These are phyloP conservation scores for Pampusana beccarii DNA, from an alignment of 2,113 vertebrate genomes.

Conservation along the genomic window DNA sequence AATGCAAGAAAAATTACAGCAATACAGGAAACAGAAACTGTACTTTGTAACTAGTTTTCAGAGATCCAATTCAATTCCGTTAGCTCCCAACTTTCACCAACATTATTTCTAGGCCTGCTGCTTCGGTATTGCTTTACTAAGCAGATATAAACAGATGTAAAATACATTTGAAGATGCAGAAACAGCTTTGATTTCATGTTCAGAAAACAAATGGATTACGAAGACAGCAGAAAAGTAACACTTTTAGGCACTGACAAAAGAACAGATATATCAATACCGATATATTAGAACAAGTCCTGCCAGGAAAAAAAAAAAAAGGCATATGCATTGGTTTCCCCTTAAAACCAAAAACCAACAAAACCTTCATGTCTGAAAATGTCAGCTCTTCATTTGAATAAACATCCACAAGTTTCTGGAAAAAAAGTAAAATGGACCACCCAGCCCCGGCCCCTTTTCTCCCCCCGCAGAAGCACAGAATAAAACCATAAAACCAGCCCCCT, in stretches of 20 bases:
- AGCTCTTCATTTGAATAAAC: neutral
- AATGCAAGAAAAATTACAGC: neutral
- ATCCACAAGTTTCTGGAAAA: neutral
- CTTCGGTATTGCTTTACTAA: neutral
- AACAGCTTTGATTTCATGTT: neutral
- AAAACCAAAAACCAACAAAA: neutral
- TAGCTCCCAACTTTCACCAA: neutral
- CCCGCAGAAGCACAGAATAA: neutral
- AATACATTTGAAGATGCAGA: neutral
- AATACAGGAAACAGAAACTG: neutral
- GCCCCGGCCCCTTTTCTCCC: too few relatives aligned
- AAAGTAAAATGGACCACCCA: neutral
- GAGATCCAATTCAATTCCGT: neutral
- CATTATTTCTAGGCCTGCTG: neutral
- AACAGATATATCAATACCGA: neutral
- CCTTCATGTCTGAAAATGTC: neutral
- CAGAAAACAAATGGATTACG: neutral
- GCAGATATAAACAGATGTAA: neutral
- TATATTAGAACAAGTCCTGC: neutral
- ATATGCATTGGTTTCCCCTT: neutral
- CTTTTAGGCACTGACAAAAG: neutral
- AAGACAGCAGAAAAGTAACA: neutral
- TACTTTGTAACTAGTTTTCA: neutral
- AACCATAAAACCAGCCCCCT: neutral
- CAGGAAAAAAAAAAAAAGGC: neutral